Evolutionary conservation across 2,888 invertebrate species (phyloP).

Genomic region (Vannuccia rotundouncinata): DNA sequence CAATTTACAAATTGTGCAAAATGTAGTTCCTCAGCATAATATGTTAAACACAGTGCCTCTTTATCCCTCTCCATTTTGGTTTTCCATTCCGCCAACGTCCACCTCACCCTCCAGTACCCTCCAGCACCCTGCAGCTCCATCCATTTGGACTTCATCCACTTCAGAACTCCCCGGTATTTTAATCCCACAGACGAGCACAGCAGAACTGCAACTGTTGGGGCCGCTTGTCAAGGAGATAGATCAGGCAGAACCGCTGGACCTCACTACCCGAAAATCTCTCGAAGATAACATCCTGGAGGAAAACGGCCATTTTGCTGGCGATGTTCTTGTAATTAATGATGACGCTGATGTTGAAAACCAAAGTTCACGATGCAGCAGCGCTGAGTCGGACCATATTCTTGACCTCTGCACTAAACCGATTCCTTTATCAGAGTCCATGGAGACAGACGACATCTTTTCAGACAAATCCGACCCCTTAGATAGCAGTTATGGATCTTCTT

Average conservation of each 20-base stretch:
- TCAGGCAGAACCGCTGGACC: no score
- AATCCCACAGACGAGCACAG: no score
- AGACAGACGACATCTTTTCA: constrained; percentile 27
- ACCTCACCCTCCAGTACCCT: constrained; percentile 42
- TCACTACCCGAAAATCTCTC: not conserved
- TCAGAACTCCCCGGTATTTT: no score
- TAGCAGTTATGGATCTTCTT: constrained; percentile 27
- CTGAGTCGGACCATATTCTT: not conserved
- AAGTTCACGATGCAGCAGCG: not conserved
- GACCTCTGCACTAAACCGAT: not conserved
- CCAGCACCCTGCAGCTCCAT: constrained; percentile 37
- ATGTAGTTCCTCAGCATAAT: constrained; percentile 35
- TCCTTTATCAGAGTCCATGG: constrained; percentile 8
- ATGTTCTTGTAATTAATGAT: not conserved
- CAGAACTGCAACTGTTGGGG: no score
- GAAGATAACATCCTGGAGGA: not conserved
- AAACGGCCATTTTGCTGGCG: not conserved
- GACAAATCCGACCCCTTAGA: constrained; percentile 30
- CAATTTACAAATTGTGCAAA: constrained; percentile 27
- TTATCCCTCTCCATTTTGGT: constrained; percentile 18
- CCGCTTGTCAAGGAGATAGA: no score
- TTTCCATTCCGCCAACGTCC: constrained; percentile 35
- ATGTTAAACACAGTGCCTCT: constrained; percentile 35
- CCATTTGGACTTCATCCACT: constrained; percentile 39
- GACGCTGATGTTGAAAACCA: not conserved